Evolutionary conservation across 2,888 invertebrate genomes (phyloP), one percentile per base, ranked within the genome.

Genomic region (Caenorhabditis drosophilae): DNA sequence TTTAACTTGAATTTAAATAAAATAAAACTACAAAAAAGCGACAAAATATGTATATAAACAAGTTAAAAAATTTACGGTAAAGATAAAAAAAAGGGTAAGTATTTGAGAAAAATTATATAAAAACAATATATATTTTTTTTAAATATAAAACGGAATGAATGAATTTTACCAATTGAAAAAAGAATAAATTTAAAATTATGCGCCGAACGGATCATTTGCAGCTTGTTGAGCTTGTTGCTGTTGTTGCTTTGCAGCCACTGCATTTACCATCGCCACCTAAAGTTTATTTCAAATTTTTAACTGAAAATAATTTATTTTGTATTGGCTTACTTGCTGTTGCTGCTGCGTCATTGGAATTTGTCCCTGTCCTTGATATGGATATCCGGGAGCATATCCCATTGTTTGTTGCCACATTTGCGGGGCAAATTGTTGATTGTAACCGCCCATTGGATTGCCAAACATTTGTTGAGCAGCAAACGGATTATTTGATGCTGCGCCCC

Each of bases 361-460:
- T 2, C 52, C 52, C 1, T 42, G 52, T 27, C 42, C 42, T 18
- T 7, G 16, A 34, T 11, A 52, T 44, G 31, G 41, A 12, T n/a
- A 61, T 18, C 55, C 54, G 20, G 50, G 61, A 12, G 42, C 53
- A 26, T 60, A 60, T 47, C 64, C 57, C 57, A 63, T 63, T 7
- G 38, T 46, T 12, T 55, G 66, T 40, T 56, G 49, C 60, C 60
- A 67, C 57, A 67, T 61, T 25, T 59, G 66, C 1, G 22, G 44
- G 23, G 47, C 48, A 22, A 51, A 59, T 20, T 38, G 59, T 31
- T 55, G 66, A 15, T 31, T 38, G 27, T 60, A 67, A 48, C 47
- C 58, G 26, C 60, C 60, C 60, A 67, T 61, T 18, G 67, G 57
- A 15, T 60, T 50, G 6, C 59, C 56, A 23, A 60, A 66, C 59